Base-by-base conservation (phyloP, 1,140 invertebrate genomes). In the Drosophila busckii region DNA sequence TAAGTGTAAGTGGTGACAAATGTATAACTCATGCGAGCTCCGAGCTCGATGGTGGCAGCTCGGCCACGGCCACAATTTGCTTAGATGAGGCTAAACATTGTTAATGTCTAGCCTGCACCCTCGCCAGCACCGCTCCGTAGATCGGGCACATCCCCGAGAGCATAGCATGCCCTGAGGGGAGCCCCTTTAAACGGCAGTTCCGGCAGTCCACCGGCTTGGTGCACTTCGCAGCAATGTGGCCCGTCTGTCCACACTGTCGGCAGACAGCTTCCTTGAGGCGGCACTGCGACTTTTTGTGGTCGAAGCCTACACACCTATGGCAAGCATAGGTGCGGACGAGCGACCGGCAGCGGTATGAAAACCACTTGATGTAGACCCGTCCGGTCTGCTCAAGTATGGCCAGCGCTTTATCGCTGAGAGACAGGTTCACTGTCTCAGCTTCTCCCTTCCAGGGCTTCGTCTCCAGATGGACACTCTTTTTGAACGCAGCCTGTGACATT, bases 341-440 rank as follows among this genome's bases (percentile, higher is more conserved):
- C 16, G 23, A 28, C 6, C 40, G 31, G 20, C 38, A 44, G 0
- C 40, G 38, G 40, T 12, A 44, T n/a, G 40, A 28, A 16, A 44
- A 44, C 50, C 40, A 54, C 32, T 53, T 53, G 10, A 44, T 20
- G 8, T 42, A 42, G n/a, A 53, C 50, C 23, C 38, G 22, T 4
- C 32, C 45, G 28, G 23, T 31, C 10, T 34, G 2, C 0, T 49
- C 32, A 19, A 38, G 16, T 4, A 38, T 7, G 2, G 15, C 17
- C 22, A 10, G 13, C n/a, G 15, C 31, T 8, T 29, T 50, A 3
- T 38, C 34, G 10, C 26, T 32, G 2, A 49, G 20, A 5, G 31
- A 35, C n/a, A 49, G 13, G 8, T 49, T 49, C 0, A 35, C 13
- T 4, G 3, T 25, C n/a, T 9, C 12, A 5, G 20, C 22, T 1